Evolutionary conservation across 2,797 vertebrate genomes (phyloP).

Genomic region (Lithobates pipiens): DNA sequence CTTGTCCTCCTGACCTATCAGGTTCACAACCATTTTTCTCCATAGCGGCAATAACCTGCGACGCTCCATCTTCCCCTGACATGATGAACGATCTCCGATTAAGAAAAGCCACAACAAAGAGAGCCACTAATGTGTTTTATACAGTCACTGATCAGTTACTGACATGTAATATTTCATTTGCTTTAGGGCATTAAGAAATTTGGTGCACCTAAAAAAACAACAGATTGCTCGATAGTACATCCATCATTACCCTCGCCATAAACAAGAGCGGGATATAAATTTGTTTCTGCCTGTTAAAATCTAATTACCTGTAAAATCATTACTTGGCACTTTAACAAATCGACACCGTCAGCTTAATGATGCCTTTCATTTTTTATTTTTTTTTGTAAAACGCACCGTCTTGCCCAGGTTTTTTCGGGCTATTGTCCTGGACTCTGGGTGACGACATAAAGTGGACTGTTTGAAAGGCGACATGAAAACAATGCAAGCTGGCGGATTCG

Average conservation of each 20-base stretch:
- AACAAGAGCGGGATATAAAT: slow-evolving; percentile 73
- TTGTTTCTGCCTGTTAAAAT: slow-evolving; percentile 75
- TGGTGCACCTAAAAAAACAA: slow-evolving; percentile 72
- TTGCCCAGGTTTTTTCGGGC: slow-evolving; percentile 62
- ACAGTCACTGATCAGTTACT: slow-evolving; percentile 76
- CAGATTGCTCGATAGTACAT: slow-evolving; percentile 70
- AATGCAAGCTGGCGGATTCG: background rate
- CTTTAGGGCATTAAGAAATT: slow-evolving; percentile 72
- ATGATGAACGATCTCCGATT: slow-evolving; percentile 74
- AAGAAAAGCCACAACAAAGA: slow-evolving; percentile 74
- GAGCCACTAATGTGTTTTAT: slow-evolving; percentile 77
- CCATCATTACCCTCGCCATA: slow-evolving; percentile 73
- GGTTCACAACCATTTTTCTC: slow-evolving; percentile 68
- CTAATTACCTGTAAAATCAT: slow-evolving; percentile 81
- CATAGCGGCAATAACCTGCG: slow-evolving; percentile 67
- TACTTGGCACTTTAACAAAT: slow-evolving; percentile 77
- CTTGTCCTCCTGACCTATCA: slow-evolving; percentile 71
- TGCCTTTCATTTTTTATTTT: slow-evolving; percentile 65
- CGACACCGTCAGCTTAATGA: slow-evolving; percentile 74
- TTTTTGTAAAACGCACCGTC: slow-evolving; percentile 63
- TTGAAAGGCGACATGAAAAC: background rate
- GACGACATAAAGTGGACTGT: slow-evolving; percentile 60
- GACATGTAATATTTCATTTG: slow-evolving; percentile 77
- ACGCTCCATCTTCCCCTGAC: slow-evolving; percentile 71
- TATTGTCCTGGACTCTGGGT: slow-evolving; percentile 65